Percentiles rank a stretch among this genome's conserved stretches.
Evolutionary conservation across 2,113 vertebrate genomes (phyloP).

Genomic region (Cinclus mexicanus): DNA sequence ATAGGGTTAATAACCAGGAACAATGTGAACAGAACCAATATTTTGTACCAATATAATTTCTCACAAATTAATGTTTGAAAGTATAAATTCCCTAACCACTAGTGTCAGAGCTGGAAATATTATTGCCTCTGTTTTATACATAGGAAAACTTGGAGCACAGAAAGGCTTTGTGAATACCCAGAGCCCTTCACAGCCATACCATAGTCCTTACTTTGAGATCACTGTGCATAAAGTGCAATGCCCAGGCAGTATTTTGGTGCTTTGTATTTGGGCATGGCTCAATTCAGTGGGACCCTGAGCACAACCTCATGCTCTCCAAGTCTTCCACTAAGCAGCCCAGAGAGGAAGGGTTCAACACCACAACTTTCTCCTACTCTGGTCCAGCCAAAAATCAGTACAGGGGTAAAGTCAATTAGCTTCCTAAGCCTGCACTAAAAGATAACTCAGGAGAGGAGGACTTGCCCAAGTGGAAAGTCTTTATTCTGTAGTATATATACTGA

Average conservation of each 20-base stretch:
- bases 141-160: neutral
- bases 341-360: neutral
- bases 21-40: slow-evolving; percentile 41
- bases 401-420: neutral
- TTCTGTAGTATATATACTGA: neutral
- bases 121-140: neutral
- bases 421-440: neutral
- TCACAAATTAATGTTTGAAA: slow-evolving; percentile 16
- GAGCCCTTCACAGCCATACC: neutral
- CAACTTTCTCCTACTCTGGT: neutral
- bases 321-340: neutral
- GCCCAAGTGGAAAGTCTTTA: neutral
- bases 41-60: slow-evolving; percentile 20
- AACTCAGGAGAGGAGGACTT: neutral
- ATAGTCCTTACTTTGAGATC: neutral
- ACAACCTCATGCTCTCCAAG: neutral
- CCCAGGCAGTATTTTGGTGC: neutral
- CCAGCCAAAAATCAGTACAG: neutral
- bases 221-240: neutral
- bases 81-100: neutral
- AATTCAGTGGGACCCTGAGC: neutral
- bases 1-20: slow-evolving; percentile 61
- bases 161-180: neutral
- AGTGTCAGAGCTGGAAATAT: slow-evolving; percentile 6
- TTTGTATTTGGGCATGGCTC: neutral